These are phyloP conservation scores for Schizopygopsis pylzovi DNA, from an alignment of 2,797 vertebrate genomes.

Conservation along the genomic window DNA sequence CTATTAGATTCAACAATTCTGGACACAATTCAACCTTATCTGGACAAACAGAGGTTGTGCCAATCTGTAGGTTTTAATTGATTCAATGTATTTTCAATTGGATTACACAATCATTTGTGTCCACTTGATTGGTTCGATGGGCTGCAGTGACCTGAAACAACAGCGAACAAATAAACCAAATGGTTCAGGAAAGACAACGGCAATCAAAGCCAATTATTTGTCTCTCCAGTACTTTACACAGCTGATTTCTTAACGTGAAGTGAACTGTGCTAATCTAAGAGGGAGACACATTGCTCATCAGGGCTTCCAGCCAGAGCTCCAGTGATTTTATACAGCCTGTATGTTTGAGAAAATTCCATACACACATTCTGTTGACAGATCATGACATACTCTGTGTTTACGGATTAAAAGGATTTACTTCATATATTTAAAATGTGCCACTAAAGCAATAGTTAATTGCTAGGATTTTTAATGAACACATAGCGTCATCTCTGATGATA, in stretches of 20 bases:
- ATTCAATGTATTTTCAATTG: slow-evolving; percentile 26
- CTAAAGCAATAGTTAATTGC: not conserved
- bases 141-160: slow-evolving; percentile 33
- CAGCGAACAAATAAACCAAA: slow-evolving; percentile 19
- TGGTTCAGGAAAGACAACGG: slow-evolving; percentile 8
- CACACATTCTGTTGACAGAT: not conserved
- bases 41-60: slow-evolving; percentile 15
- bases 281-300: slow-evolving; percentile 30
- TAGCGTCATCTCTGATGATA: too few relatives aligned
- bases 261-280: slow-evolving; percentile 13
- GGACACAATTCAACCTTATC: slow-evolving; percentile 32
- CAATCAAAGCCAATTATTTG: slow-evolving; percentile 15
- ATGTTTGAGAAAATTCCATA: slow-evolving; percentile 2
- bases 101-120: slow-evolving; percentile 35
- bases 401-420: not conserved
- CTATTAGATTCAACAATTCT: not conserved
- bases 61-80: slow-evolving; percentile 24
- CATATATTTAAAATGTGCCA: not conserved
- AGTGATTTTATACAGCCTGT: slow-evolving; percentile 10
- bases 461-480: too few relatives aligned
- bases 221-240: not conserved
- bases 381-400: not conserved
- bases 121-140: slow-evolving; percentile 30
- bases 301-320: not conserved
- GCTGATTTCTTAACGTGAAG: slow-evolving; percentile 10